phyloP scores from a whole-genome alignment of 2,888 invertebrate genomes.

The Megalurothrips usitatus region DNA sequence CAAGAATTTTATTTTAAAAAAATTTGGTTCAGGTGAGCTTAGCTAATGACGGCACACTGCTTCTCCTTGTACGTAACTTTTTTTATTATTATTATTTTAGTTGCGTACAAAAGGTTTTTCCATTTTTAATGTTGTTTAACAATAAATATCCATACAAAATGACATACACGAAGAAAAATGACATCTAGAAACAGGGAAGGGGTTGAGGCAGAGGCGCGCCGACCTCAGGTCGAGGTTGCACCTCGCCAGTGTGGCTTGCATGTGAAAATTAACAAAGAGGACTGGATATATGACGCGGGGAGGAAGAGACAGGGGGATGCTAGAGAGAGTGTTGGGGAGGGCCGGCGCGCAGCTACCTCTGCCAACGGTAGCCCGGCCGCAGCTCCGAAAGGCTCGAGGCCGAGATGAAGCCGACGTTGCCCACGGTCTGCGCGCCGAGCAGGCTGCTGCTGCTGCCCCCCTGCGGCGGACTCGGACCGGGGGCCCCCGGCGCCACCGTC shows the following conservation, averaged over 20 bases:
- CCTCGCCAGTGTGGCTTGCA: background rate
- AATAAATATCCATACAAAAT: background rate
- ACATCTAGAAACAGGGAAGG: background rate
- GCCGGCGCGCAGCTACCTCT: background rate
- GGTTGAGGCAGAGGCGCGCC: too few species aligned
- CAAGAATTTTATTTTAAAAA: too few species aligned
- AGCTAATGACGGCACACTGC: too few species aligned
- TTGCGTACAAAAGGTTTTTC: background rate
- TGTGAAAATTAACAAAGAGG: background rate
- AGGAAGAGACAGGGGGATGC: background rate
- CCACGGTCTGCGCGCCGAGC: slow-evolving; percentile 19
- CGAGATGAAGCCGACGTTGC: slow-evolving; percentile 9
- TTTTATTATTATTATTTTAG: background rate
- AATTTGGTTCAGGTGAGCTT: too few species aligned
- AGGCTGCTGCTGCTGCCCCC: background rate
- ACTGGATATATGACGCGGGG: background rate
- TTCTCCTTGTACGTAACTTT: background rate
- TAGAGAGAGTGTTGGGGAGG: background rate
- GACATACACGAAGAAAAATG: background rate
- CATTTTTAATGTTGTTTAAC: background rate
- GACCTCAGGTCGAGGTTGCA: background rate
- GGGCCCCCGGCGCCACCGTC: background rate
- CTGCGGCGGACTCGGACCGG: background rate
- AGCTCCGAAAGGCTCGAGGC: background rate
- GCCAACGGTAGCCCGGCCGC: slow-evolving; percentile 1